Evolutionary conservation across 2,797 vertebrate species (phyloP).

Genomic region (Typhlichthys subterraneus): DNA sequence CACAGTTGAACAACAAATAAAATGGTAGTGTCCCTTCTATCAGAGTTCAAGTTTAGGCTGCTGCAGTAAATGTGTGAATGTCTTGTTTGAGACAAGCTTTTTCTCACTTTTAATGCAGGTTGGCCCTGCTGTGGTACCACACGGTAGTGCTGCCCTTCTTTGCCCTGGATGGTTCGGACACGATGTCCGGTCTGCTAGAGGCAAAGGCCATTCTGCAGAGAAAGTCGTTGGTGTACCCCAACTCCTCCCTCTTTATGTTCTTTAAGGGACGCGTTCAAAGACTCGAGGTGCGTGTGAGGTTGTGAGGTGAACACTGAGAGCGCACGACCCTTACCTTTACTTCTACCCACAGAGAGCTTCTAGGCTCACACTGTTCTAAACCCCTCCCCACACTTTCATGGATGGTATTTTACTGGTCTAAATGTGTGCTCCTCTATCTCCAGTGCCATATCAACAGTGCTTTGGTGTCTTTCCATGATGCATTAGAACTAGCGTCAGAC

Average conservation of each 20-base stretch:
- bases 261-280: conserved; percentile 97
- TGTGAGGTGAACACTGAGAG: too few relatives aligned
- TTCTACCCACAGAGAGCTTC: too few relatives aligned
- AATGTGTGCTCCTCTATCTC: conserved; percentile 42
- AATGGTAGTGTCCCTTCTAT: background rate
- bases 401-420: too few relatives aligned
- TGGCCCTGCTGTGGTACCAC: conserved; percentile 98
- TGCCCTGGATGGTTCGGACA: conserved; percentile 93
- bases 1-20: background rate
- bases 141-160: conserved; percentile 98
- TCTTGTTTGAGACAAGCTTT: background rate
- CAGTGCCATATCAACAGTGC: conserved; percentile 99
- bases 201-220: conserved; percentile 96
- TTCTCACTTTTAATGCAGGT: conserved; percentile 64
- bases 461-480: conserved; percentile 95
- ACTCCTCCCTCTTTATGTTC: conserved; percentile 99
- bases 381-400: too few relatives aligned
- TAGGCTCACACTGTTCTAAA: too few relatives aligned
- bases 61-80: background rate
- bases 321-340: too few relatives aligned
- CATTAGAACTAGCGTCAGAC: conserved; percentile 94
- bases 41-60: too few relatives aligned
- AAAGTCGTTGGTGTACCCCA: conserved; percentile 94
- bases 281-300: conserved; percentile 84
- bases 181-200: conserved; percentile 88